Evolutionary conservation across 1,140 invertebrate genomes (phyloP).

Genomic region (Cotesia glomerata): DNA sequence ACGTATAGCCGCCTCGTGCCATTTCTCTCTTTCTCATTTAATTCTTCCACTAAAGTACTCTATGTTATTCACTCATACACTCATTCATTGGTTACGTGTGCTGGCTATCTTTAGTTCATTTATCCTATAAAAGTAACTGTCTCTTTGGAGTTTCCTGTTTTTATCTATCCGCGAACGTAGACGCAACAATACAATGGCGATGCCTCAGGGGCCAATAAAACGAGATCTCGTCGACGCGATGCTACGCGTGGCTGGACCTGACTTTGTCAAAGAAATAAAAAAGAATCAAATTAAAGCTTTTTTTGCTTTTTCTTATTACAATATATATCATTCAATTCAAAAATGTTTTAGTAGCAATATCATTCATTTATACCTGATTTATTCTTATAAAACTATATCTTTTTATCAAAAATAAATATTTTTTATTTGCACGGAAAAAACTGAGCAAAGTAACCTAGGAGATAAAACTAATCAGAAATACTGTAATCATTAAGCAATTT

Average conservation of each 20-base stretch:
- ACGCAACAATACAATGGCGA: conserved; percentile 60
- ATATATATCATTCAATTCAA: too few relatives aligned
- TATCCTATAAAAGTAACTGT: conserved; percentile 56
- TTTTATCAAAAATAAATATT: too few relatives aligned
- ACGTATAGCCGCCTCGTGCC: conserved; percentile 46
- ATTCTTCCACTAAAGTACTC: conserved; percentile 33
- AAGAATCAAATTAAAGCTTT: too few relatives aligned
- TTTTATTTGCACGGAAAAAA: too few relatives aligned
- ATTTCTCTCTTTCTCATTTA: conserved; percentile 32
- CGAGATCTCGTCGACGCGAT: conserved; percentile 21
- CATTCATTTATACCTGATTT: too few relatives aligned
- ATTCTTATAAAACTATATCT: too few relatives aligned
- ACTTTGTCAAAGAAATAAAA: neutral
- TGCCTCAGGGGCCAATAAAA: conserved; percentile 58
- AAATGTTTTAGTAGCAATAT: too few relatives aligned
- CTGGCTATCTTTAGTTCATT: conserved; percentile 51
- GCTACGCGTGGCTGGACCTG: neutral
- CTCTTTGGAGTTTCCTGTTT: conserved; percentile 41
- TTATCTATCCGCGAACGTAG: conserved; percentile 32
- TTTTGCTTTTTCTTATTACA: neutral
- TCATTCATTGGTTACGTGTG: conserved; percentile 40
- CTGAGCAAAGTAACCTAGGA: too few relatives aligned
- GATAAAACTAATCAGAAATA: too few relatives aligned
- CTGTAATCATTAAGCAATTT: too few relatives aligned
- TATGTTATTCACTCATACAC: neutral